These are phyloP conservation scores for Microhierax caerulescens DNA, from an alignment of 2,797 vertebrate species.

Conservation along the genomic window DNA sequence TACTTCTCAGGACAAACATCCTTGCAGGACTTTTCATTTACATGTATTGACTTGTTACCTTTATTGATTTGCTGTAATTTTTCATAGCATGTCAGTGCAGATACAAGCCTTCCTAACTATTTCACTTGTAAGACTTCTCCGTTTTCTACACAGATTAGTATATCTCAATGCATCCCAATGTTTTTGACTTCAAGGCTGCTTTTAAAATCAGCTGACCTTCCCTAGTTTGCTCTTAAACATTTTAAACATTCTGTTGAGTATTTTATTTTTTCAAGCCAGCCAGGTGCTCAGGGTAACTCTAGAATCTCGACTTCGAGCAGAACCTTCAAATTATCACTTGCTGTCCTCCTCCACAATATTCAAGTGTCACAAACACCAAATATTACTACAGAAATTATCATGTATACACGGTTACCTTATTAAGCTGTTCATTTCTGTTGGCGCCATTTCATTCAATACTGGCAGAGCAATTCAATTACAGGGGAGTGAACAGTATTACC, in stretches of 20 bases:
- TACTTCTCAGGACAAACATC: background rate
- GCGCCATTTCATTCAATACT: background rate
- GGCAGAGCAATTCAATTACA: constrained; percentile 52
- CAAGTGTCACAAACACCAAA: background rate
- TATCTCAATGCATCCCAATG: background rate
- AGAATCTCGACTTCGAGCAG: background rate
- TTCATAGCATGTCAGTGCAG: background rate
- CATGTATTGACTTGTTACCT: background rate
- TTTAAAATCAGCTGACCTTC: background rate
- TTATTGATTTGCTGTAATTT: background rate
- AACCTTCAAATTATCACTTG: background rate
- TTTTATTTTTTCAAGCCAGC: background rate
- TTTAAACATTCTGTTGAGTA: background rate
- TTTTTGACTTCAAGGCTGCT: background rate
- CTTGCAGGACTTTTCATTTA: background rate
- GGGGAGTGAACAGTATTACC: constrained; percentile 14
- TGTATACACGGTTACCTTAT: background rate
- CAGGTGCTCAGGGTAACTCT: background rate
- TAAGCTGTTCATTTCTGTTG: constrained; percentile 23
- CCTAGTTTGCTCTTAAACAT: background rate
- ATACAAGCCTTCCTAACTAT: background rate
- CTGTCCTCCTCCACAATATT: background rate
- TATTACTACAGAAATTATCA: constrained; percentile 8
- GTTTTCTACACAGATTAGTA: background rate
- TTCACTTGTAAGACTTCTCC: background rate